Conservation (phyloP, 2,888 invertebrate genomes). For the Mamestra brassicae region DNA sequence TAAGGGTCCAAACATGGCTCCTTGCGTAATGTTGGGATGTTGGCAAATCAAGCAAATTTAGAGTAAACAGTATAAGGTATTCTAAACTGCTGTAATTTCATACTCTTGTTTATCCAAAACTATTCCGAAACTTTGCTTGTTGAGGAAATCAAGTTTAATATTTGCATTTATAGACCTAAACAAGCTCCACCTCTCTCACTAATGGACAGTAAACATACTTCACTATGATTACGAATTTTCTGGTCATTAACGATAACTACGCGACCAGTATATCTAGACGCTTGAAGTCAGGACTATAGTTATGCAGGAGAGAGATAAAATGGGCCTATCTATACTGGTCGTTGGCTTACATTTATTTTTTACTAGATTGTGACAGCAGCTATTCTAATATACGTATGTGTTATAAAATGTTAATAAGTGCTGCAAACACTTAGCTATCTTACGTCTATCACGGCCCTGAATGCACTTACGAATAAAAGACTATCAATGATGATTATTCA, state of each 20-base stretch:
- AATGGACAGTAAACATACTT: conserved; percentile 78
- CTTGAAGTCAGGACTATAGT: conserved; percentile 47
- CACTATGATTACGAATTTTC: conserved; percentile 72
- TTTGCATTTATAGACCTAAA: conserved; percentile 63
- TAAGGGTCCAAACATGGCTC: conserved; percentile 1
- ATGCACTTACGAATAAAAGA: conserved; percentile 75
- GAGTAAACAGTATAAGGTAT: conserved; percentile 23
- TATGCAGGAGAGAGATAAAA: conserved; percentile 56
- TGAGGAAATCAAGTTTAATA: conserved; percentile 50
- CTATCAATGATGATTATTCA: conserved; percentile 68
- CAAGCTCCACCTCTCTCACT: conserved; percentile 69
- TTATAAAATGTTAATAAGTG: conserved; percentile 80
- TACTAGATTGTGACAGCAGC: conserved; percentile 74
- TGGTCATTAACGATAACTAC: conserved; percentile 71
- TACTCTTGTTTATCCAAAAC: conserved; percentile 21
- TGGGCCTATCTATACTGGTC: conserved; percentile 65
- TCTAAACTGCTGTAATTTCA: conserved; percentile 26
- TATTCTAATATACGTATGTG: conserved; percentile 76
- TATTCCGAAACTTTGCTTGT: conserved; percentile 32
- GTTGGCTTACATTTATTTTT: conserved; percentile 61
- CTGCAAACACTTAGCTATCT: conserved; percentile 81
- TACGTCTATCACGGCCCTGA: conserved; percentile 87
- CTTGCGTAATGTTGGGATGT: not conserved
- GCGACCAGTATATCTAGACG: conserved; percentile 65
- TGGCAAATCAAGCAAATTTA: conserved; percentile 1